phyloP scores from a whole-genome alignment of 2,888 invertebrate species.

The Punctoribates punctum region DNA sequence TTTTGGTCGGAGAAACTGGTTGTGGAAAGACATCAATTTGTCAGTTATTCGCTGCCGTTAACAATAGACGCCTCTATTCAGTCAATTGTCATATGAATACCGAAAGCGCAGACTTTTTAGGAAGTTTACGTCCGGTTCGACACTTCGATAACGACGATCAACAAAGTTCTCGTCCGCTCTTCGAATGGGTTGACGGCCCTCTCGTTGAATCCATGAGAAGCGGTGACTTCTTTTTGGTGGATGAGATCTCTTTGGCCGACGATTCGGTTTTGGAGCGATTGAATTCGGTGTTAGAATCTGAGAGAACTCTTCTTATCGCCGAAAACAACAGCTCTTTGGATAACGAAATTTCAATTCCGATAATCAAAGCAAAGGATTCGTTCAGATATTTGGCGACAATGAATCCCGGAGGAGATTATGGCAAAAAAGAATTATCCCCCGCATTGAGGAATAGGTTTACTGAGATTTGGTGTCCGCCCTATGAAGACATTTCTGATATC shows the following conservation, averaged over 20 bases:
- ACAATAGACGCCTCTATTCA: slow-evolving; percentile 65
- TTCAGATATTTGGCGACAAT: slow-evolving; percentile 96
- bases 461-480: slow-evolving; percentile 94
- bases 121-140: slow-evolving; percentile 85
- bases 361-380: slow-evolving; percentile 59
- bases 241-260: slow-evolving; percentile 98
- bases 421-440: slow-evolving; percentile 97
- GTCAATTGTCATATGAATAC: slow-evolving; percentile 99
- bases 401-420: slow-evolving; percentile 99
- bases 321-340: slow-evolving; percentile 69
- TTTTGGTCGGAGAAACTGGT: slow-evolving; percentile 92
- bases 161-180: slow-evolving; percentile 58
- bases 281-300: slow-evolving; percentile 91
- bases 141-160: slow-evolving; percentile 55
- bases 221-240: slow-evolving; percentile 86
- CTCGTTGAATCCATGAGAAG: slow-evolving; percentile 82
- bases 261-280: slow-evolving; percentile 95
- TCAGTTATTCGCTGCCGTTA: slow-evolving; percentile 73
- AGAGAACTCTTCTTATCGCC: slow-evolving; percentile 79
- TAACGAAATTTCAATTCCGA: slow-evolving; percentile 47
- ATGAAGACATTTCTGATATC: slow-evolving; percentile 59
- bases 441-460: slow-evolving; percentile 95
- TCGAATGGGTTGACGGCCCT: slow-evolving; percentile 98
- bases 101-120: slow-evolving; percentile 95
- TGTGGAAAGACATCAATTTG: slow-evolving; percentile 94